Evolutionary conservation across 2,888 invertebrate species (phyloP).

Genomic region (Cataglyphis albicans): DNA sequence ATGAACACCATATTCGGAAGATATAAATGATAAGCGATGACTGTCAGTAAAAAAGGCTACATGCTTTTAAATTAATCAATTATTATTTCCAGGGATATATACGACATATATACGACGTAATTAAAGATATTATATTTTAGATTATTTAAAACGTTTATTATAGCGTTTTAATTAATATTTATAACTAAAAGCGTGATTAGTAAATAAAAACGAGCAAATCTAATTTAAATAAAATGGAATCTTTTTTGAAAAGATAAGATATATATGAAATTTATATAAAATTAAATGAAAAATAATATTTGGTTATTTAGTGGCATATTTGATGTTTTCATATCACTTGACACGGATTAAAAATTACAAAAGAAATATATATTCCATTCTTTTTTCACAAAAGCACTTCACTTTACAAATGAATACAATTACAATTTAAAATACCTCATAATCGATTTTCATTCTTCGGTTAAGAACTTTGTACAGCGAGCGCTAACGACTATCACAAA

Average conservation of each 20-base stretch:
- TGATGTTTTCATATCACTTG: not conserved
- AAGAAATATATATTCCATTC: not conserved
- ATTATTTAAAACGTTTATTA: not conserved
- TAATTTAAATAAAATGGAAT: not conserved
- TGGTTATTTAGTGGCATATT: not conserved
- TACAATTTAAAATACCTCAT: conserved; percentile 21
- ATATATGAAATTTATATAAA: not conserved
- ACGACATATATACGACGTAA: not conserved
- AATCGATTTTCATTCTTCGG: conserved; percentile 42
- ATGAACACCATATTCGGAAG: conserved; percentile 30
- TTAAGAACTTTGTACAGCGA: conserved; percentile 24
- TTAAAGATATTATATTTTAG: not conserved
- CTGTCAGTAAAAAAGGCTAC: not conserved
- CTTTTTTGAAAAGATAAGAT: not conserved
- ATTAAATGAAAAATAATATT: not conserved
- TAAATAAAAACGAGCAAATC: not conserved
- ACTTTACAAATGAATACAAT: not conserved
- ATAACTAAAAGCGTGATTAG: not conserved
- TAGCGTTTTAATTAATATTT: not conserved
- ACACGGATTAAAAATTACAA: not conserved
- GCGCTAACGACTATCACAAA: conserved; percentile 19
- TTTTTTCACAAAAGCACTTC: not conserved
- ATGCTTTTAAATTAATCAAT: conserved; percentile 5
- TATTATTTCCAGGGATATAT: not conserved
- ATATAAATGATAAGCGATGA: conserved; percentile 23